Base-by-base conservation (phyloP, 1,140 invertebrate genomes). In the Aphelinus atriplicis region DNA sequence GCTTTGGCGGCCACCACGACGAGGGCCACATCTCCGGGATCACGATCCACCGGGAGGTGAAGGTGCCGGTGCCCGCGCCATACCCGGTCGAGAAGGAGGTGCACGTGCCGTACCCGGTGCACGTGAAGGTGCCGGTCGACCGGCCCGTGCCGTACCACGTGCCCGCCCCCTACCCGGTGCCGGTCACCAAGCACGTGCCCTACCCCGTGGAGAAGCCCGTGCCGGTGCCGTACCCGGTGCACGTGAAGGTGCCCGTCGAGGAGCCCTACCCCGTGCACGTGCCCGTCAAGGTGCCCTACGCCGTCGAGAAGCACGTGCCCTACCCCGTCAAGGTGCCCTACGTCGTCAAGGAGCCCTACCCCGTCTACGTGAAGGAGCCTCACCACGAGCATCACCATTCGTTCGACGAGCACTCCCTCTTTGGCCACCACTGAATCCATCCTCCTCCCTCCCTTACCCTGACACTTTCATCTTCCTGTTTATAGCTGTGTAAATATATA, bases 101-200 rank as follows among this genome's bases (percentile, higher is more conserved):
- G 4, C 85, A 86, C 0, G 85, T 85, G 10, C 85, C 87, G 1
- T 82, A 84, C 47, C 73, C 84, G 0, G 87, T 89, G 2, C 86
- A 79, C 1, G 83, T 88, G 2, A 85, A 86, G 68, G 84, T 90
- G 2, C 89, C 87, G 10, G 89, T 87, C 56, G 90, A 91, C 75
- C 87, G 86, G 56, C 91, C 88, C 77, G 88, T 87, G 79, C 90
- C 89, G 71, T 88, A 84, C 78, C 90, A 87, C 81, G 89, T 86
- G 75, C 88, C 82, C 10, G 89, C 89, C 72, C 90, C 90, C 1
- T 90, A 91, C 72, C 90, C 90, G 26, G 89, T 91, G 1, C 89
- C 89, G 9, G 87, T 91, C 1, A 88, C 89, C 46, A 90, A 91
- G 78, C 88, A 89, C 75, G 83, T 91, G 42, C 90, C 88, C 0